phyloP scores from a whole-genome alignment of 2,888 invertebrate species.

The Allygus modestus region DNA sequence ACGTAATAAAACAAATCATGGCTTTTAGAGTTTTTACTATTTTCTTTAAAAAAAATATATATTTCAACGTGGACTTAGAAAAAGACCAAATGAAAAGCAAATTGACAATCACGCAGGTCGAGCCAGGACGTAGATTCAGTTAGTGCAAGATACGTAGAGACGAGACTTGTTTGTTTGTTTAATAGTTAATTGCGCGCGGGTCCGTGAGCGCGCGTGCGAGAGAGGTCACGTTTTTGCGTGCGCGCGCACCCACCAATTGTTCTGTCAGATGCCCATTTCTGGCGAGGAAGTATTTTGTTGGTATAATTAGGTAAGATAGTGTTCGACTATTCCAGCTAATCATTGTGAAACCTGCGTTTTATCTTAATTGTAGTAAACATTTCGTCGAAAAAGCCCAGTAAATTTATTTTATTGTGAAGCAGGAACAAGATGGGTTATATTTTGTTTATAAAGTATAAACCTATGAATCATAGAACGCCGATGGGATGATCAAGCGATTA shows the following conservation, averaged over 20 bases:
- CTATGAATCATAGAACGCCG: no score
- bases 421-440: no score
- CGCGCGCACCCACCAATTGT: constrained; percentile 30
- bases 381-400: no score
- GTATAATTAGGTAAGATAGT: constrained; percentile 29
- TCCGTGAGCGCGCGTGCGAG: not conserved
- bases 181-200: constrained; percentile 23
- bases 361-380: not conserved
- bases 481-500: no score
- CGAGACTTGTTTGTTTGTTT: constrained; percentile 42
- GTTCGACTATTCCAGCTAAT: constrained; percentile 10
- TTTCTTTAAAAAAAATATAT: no score
- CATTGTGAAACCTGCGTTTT: not conserved
- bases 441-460: no score
- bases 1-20: no score
- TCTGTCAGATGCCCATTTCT: constrained; percentile 23
- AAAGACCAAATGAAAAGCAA: constrained; percentile 2
- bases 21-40: no score
- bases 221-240: constrained; percentile 28
- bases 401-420: no score
- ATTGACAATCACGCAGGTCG: not conserved
- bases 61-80: no score
- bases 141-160: constrained; percentile 9
- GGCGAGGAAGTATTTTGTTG: constrained; percentile 45
- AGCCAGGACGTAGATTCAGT: constrained; percentile 24